Evolutionary conservation across 2,797 vertebrate genomes (phyloP), one percentile per base, ranked within the genome.

Genomic region (Clarias laeviceps): DNA sequence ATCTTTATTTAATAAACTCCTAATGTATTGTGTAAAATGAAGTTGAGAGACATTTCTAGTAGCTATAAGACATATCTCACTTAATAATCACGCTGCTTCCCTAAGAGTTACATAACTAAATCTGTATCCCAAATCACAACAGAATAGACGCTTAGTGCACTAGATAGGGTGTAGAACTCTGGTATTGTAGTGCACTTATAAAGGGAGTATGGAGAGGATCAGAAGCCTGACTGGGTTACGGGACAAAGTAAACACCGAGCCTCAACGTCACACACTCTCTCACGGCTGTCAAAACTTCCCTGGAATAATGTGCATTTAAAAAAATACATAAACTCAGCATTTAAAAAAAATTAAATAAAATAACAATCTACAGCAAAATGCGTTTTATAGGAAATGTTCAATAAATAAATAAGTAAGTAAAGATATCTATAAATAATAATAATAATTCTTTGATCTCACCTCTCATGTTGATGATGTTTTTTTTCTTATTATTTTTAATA

Each of bases 401-500:
- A 34, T 2, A 79, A 37, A 79, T 20, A 12, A 32, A 56, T 14
- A 54, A 54, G 50, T 0, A 14, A 12, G 0, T 8, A 56, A 5
- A 76, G n/a, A 2, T 11, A 3, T 24, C 24, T 6, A 17, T 9
- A 6, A n/a, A 1, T 37, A 1, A 12, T 4, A 72, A 72, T 37
- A 37, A 40, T 9, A 1, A 65, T 37, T 24, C 6, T 34, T 40
- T 62, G 9, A 87, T 91, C 95, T 94, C 89, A 96, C 95, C 95
- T 95, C 95, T 96, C 95, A 96, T 96, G 83, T 90, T 87, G 90
- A 84, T 89, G 89, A 20, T 88, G 1, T 24, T 17, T 54, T 7
- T 57, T 54, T 86, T 34, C 12, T 68, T 57, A 62, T 76, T 88
- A 91, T 84, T 93, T 89, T 88, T 86, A 94, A 89, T 82, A 83